Evolutionary conservation across 2,797 vertebrate species (phyloP), one percentile per base, ranked within the genome.

Genomic region (Triplophysa yarkandensis): DNA sequence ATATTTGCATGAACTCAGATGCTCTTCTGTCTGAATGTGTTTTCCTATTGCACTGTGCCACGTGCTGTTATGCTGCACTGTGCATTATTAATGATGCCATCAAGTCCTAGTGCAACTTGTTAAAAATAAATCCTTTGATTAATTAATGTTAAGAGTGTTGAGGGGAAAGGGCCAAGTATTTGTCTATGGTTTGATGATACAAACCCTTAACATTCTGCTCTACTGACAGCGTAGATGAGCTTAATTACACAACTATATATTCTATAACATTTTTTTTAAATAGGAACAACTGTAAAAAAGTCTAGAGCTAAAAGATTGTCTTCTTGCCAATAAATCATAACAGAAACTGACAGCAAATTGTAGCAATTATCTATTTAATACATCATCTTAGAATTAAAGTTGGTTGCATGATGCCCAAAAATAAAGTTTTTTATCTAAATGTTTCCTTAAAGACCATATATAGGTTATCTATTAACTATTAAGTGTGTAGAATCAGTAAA

Each of bases 91-190:
- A 93, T 88, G 81, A 90, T 81, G 88, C 90, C 90, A 91, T 91
- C 89, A 85, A 90, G 88, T 89, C 86, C 85, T 84, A 87, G 88
- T 78, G 78, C 88, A 84, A 88, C 75, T 87, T 82, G 85, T 88
- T 90, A 92, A 92, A 93, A 92, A 92, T 90, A 92, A 86, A 89
- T 85, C 85, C 85, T 79, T 87, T 92, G 85, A 91, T 92, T 93
- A 90, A 92, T 93, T 92, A 85, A 93, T 92, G 85, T 77, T 50
- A 77, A 7, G 81, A 86, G 80, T 81, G 77, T 73, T 77, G 44
- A 10, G 48, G 21, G 71, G 23, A 21, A 27, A 50, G 34, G 50
- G 55, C n/a, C 39, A 64, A 16, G 27, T 65, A 69, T 64, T 74
- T 63, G 67, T 48, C 48, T 71, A 30, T 14, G 23, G 63, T 68